These are phyloP conservation scores for Leptodactylus fuscus DNA, from an alignment of 2,113 vertebrate genomes.

Conservation along the genomic window DNA sequence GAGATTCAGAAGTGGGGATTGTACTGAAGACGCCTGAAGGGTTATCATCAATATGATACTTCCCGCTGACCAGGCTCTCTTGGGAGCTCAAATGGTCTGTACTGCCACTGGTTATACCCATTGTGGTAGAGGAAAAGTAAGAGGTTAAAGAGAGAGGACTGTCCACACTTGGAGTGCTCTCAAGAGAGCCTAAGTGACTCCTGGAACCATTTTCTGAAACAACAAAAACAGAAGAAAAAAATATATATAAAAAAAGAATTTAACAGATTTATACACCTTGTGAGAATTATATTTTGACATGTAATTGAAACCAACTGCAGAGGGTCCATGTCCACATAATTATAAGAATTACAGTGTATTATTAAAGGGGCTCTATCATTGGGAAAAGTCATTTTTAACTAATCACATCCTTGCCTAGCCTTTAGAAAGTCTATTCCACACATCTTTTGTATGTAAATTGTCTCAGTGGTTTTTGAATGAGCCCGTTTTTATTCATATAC, in stretches of 20 bases:
- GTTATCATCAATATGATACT: conserved; percentile 66
- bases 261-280: too few species aligned
- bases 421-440: too few species aligned
- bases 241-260: not conserved
- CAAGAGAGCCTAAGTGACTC: conserved; percentile 68
- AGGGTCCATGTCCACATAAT: too few species aligned
- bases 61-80: conserved; percentile 70
- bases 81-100: conserved; percentile 77
- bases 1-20: conserved; percentile 66
- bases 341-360: too few species aligned
- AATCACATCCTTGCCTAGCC: too few species aligned
- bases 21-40: conserved; percentile 68
- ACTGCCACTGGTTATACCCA: conserved; percentile 76
- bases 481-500: too few species aligned
- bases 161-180: conserved; percentile 73
- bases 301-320: too few species aligned
- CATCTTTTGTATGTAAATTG: too few species aligned
- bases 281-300: too few species aligned
- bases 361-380: too few species aligned
- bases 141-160: conserved; percentile 76
- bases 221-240: not conserved
- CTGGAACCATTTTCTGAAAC: conserved; percentile 67
- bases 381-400: too few species aligned
- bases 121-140: conserved; percentile 75
- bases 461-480: too few species aligned